Percentiles rank a stretch among this genome's conserved stretches.
Conservation (phyloP, 2,888 invertebrate species). For the Augochlorella aurata region DNA sequence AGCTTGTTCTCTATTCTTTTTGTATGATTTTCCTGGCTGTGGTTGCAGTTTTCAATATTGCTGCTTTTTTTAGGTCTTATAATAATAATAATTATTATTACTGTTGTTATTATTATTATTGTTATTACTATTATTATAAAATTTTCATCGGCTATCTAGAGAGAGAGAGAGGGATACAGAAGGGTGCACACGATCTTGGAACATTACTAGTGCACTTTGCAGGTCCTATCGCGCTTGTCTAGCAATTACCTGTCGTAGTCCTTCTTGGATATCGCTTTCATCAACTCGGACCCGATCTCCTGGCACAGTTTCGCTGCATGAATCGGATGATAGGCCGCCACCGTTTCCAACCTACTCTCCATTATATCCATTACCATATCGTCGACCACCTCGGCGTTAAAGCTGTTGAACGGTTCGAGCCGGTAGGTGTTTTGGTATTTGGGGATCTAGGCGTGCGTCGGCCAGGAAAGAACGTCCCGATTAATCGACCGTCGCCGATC, state of each 20-base stretch:
- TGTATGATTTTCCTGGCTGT: too few species aligned
- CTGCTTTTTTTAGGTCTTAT: too few species aligned
- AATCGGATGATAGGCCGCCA: constrained; percentile 55
- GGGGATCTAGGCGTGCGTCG: constrained; percentile 46
- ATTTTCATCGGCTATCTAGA: too few species aligned
- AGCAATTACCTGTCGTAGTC: constrained; percentile 64
- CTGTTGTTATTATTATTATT: too few species aligned
- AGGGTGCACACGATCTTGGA: neutral
- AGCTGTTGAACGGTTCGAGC: constrained; percentile 56
- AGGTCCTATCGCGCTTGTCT: neutral
- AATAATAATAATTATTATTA: too few species aligned
- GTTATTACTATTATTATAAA: too few species aligned
- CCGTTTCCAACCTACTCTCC: constrained; percentile 49
- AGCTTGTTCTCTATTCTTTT: too few species aligned
- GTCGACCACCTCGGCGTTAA: constrained; percentile 52
- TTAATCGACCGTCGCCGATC: neutral
- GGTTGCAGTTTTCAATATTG: too few species aligned
- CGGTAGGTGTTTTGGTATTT: constrained; percentile 68
- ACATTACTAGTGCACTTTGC: neutral
- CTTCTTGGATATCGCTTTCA: constrained; percentile 55
- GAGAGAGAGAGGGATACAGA: too few species aligned
- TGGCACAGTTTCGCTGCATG: constrained; percentile 53
- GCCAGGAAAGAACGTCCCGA: neutral
- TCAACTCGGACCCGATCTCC: constrained; percentile 59
- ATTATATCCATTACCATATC: constrained; percentile 51